Percentiles rank a stretch among this genome's conserved stretches.
Conservation (phyloP, 2,888 invertebrate species). For the Dolomedes plantarius region DNA sequence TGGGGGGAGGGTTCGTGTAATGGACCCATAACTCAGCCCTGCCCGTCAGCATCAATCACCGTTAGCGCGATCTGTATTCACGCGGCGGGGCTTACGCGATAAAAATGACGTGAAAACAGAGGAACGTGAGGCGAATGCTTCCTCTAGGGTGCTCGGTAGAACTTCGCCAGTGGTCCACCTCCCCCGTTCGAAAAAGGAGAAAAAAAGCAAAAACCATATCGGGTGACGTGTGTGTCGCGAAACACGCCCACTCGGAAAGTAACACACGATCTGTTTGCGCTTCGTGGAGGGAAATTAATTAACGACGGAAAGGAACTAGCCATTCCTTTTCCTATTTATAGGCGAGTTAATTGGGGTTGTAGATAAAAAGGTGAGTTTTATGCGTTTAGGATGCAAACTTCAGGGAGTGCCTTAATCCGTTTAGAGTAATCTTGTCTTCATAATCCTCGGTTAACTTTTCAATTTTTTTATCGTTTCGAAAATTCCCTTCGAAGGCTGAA, state of each 20-base stretch:
- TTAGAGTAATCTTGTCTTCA: no score
- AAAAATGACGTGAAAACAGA: slow-evolving; percentile 10
- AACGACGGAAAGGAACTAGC: background rate
- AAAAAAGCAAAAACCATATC: background rate
- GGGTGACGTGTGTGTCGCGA: background rate
- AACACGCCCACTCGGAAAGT: background rate
- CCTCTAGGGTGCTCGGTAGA: no score
- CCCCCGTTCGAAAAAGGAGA: no score
- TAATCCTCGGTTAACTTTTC: no score
- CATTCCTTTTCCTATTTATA: background rate
- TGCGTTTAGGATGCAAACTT: no score
- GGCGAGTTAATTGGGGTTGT: background rate
- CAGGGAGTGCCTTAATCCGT: no score
- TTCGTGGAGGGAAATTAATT: background rate
- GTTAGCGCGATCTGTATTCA: slow-evolving; percentile 16
- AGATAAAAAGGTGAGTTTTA: background rate
- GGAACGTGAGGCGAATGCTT: background rate
- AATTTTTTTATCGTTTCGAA: no score
- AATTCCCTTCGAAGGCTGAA: no score
- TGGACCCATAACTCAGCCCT: background rate
- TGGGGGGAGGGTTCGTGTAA: background rate
- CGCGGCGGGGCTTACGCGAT: background rate
- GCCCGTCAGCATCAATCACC: slow-evolving; percentile 14
- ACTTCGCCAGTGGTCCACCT: no score
- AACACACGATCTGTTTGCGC: slow-evolving; percentile 14